Conservation (phyloP, 64 coral and sea anemone genomes). For the Actinia equina region DNA sequence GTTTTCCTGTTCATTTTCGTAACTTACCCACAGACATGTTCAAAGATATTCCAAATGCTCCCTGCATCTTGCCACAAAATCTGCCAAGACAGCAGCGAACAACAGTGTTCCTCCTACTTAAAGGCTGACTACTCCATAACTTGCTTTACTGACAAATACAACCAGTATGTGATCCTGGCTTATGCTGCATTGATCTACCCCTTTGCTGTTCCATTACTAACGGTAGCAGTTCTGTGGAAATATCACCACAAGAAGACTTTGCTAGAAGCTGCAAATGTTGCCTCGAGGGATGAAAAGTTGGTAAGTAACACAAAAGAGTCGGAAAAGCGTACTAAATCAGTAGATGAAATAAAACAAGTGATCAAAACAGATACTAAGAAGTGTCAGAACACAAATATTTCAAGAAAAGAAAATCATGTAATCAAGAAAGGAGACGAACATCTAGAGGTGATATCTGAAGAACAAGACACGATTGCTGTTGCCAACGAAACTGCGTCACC, state of each 20-base stretch:
- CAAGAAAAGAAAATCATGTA: background rate
- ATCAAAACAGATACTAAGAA: too few species aligned
- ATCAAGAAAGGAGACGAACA: background rate
- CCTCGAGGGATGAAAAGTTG: too few species aligned
- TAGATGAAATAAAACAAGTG: too few species aligned
- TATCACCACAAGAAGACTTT: background rate
- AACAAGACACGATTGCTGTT: background rate
- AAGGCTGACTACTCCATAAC: conserved; percentile 15
- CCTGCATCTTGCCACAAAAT: background rate
- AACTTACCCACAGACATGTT: conserved; percentile 19
- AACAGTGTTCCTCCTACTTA: background rate
- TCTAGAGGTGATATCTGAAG: background rate
- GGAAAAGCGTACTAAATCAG: too few species aligned
- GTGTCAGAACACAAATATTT: too few species aligned
- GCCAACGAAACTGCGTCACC: background rate
- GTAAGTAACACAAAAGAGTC: too few species aligned
- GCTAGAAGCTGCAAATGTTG: too few species aligned
- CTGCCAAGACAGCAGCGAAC: background rate
- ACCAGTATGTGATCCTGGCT: background rate
- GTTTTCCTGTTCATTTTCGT: conserved; percentile 4
- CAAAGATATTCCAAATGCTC: background rate
- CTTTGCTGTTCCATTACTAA: conserved; percentile 4
- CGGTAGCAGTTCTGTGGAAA: background rate
- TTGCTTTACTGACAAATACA: conserved; percentile 4
- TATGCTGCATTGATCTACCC: conserved; percentile 3